Conservation (phyloP, 2,888 invertebrate genomes). For the Yponomeuta plumbellus region DNA sequence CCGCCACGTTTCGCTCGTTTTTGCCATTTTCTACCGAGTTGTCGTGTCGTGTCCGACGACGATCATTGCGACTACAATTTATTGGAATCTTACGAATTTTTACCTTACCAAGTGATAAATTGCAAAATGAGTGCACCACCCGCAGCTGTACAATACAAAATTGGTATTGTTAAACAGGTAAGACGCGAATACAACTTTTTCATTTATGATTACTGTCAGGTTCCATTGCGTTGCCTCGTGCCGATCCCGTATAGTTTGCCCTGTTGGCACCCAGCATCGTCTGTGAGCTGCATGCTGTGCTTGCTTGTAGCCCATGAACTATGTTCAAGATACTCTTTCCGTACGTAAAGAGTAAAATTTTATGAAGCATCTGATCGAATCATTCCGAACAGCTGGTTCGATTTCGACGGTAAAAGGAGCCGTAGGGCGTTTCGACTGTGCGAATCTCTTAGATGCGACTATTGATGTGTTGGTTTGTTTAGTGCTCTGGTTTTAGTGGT, state of each 20-base stretch:
- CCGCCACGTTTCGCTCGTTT: constrained; percentile 69
- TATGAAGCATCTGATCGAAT: not conserved
- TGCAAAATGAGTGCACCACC: constrained; percentile 63
- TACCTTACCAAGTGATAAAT: constrained; percentile 34
- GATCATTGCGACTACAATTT: constrained; percentile 40
- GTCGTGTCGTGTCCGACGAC: constrained; percentile 25
- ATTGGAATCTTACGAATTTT: constrained; percentile 41
- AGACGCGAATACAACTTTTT: constrained; percentile 39
- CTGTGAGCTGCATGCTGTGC: not conserved
- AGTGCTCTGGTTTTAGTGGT: not conserved
- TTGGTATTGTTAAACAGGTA: constrained; percentile 71
- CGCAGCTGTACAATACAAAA: constrained; percentile 57
- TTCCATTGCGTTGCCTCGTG: constrained; percentile 52
- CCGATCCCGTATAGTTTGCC: constrained; percentile 51
- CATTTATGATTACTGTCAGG: constrained; percentile 29
- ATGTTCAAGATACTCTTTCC: not conserved
- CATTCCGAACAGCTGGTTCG: not conserved
- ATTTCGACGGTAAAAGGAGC: not conserved
- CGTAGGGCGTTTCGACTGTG: not conserved
- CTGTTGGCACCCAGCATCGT: constrained; percentile 57
- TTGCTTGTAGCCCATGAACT: not conserved
- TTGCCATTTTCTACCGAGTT: constrained; percentile 52
- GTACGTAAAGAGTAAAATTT: not conserved
- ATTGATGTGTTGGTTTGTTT: not conserved
- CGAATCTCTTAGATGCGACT: not conserved